Percentiles rank a stretch among this genome's conserved stretches.
phyloP scores from a whole-genome alignment of 2,888 invertebrate genomes.

The Idaea biselata region DNA sequence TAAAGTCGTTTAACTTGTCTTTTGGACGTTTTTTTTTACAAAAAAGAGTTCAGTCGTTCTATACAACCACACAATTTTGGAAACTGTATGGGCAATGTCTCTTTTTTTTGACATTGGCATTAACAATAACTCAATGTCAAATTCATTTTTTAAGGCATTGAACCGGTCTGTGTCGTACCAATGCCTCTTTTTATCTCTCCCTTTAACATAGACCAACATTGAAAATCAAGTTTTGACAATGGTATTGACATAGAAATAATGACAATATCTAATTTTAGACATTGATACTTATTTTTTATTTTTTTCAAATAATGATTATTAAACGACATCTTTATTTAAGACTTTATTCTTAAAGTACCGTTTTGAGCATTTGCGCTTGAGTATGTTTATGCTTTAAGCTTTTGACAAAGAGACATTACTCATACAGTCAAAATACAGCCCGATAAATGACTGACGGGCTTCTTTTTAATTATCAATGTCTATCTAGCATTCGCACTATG shows the following conservation, averaged over 20 bases:
- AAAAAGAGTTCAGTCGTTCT: slow-evolving; percentile 3
- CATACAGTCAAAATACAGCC: slow-evolving; percentile 4
- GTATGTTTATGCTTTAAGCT: background rate
- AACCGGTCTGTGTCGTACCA: too few species aligned
- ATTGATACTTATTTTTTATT: too few species aligned
- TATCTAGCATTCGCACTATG: slow-evolving; percentile 44
- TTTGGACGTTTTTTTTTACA: slow-evolving; percentile 53
- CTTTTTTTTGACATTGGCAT: slow-evolving; percentile 1
- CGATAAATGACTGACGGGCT: slow-evolving; percentile 19
- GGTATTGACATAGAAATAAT: too few species aligned
- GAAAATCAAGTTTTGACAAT: too few species aligned
- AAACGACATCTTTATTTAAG: too few species aligned
- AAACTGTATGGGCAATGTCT: background rate
- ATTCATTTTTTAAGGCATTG: too few species aligned
- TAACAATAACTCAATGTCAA: background rate
- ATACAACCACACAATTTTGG: slow-evolving; percentile 17
- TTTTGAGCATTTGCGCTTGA: too few species aligned
- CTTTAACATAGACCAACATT: too few species aligned
- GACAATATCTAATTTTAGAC: too few species aligned
- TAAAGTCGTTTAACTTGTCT: slow-evolving; percentile 50
- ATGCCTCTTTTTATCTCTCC: too few species aligned
- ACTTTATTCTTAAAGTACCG: background rate
- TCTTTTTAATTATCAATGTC: slow-evolving; percentile 28
- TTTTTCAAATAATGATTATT: too few species aligned
- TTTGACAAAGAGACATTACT: background rate